Base-by-base conservation (phyloP, 2,797 vertebrate genomes). In the Xiphorhynchus erythropygius region DNA sequence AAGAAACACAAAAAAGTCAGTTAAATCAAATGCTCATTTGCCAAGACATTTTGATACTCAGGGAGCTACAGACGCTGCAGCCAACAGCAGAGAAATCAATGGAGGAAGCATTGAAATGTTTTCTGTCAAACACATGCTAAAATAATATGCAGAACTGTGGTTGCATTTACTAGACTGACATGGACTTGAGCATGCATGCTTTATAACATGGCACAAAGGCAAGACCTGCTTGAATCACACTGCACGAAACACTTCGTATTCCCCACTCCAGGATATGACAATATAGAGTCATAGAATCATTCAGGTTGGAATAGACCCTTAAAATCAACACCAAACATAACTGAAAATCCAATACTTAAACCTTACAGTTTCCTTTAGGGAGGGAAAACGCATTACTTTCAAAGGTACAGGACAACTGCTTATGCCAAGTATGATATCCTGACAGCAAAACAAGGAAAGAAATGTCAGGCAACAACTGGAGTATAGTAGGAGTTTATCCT, bases 91-190 rank as follows among this genome's bases (percentile, higher is more conserved):
- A 55, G 74, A 77, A 78, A 49, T 44, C n/a, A 63, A 12, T 23
- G 18, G 24, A 50, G 8, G 0, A 0, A 83, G 33, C 11, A 4
- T 59, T 83, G 27, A 89, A 52, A 42, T 35, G 14, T 70, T 70
- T 70, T 21, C 42, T 60, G 37, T 56, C 46, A 83, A 80, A 53
- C 23, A 47, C 6, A 6, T 55, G 28, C 18, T 81, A 77, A 83
- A 90, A 80, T 44, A 47, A 39, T 28, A 63, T 2, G 7, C 56
- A 59, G 11, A 77, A 59, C 2, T 77, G 27, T 63, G 18, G 14
- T 2, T 67, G 22, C 39, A 63, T 63, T 70, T 44, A 65, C 16
- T 50, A 55, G 16, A 53, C 28, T 35, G 21, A n/a, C 21, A 35
- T 5, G 10, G 59, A 59, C 15, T 47, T 85, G 4, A 0, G 10